Percentiles rank a stretch among this genome's conserved stretches.
These are phyloP conservation scores for Macrobrachium nipponense DNA, from an alignment of 1,140 invertebrate genomes.

Conservation along the genomic window DNA sequence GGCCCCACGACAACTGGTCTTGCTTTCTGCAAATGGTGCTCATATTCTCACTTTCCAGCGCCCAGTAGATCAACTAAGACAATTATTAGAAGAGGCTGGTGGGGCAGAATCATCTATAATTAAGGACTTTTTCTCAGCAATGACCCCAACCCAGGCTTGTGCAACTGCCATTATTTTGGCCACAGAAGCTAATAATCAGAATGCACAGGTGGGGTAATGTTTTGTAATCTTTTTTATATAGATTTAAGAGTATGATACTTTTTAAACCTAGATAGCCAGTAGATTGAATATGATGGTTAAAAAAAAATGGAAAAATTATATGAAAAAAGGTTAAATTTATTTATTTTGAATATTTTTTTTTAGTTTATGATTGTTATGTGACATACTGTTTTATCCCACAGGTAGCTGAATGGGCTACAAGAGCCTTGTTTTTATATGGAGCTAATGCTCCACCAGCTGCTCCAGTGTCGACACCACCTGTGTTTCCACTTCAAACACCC, in stretches of 20 bases:
- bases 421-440: slow-evolving; percentile 93
- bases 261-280: neutral
- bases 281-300: too few relatives aligned
- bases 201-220: slow-evolving; percentile 74
- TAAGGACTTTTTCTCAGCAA: slow-evolving; percentile 85
- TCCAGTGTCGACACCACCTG: neutral
- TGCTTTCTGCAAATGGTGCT: slow-evolving; percentile 84
- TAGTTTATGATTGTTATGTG: too few relatives aligned
- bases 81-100: slow-evolving; percentile 83
- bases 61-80: slow-evolving; percentile 80
- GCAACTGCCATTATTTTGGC: slow-evolving; percentile 88
- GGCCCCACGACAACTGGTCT: slow-evolving; percentile 80
- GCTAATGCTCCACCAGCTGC: slow-evolving; percentile 74
- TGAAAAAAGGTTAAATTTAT: too few relatives aligned
- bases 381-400: slow-evolving; percentile 62
- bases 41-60: slow-evolving; percentile 86
- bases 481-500: slow-evolving; percentile 41
- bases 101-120: slow-evolving; percentile 88
- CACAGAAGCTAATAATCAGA: slow-evolving; percentile 77
- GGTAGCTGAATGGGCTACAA: slow-evolving; percentile 86
- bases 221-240: neutral
- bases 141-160: slow-evolving; percentile 88
- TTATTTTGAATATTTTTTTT: too few relatives aligned
- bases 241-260: slow-evolving; percentile 4
- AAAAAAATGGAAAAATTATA: too few relatives aligned